Base-by-base conservation (phyloP, 2,797 vertebrate genomes). In the Varecia variegata region DNA sequence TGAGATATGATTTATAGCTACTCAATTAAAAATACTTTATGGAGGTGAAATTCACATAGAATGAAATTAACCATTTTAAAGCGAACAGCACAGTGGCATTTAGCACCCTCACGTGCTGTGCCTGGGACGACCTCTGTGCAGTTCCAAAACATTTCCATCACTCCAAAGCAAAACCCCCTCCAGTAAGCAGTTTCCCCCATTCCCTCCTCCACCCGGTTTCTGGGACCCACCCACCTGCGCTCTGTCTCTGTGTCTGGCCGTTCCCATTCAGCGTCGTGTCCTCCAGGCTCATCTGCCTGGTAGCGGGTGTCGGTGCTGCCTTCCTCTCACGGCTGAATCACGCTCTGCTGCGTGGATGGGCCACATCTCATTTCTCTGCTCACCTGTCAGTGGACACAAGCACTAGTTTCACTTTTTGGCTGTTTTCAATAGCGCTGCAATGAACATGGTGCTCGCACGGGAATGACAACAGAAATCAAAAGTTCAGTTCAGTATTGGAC, bases 301-400 rank as follows among this genome's bases (percentile, higher is more conserved):
- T 10, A 2, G 27, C 3, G 14, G 2, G 27, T 17, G 8, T 15
- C 38, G 32, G 7, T 17, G 10, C 35, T 3, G 40, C 83, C 5
- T 9, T 43, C 50, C 12, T 43, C 54, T 70, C 40, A 2, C 5
- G 4, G 67, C 12, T 3, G 35, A n/a, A 32, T 10, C 30, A 17
- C 23, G 3, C 0, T 43, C 20, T 20, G 17, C 62, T 7, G 62
- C 23, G 6, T 3, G 3, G 20, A 10, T 1, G 6, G 27, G 17
- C 47, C 23, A 4, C 56, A 0, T 50, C 2, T 15, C 67, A n/a
- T 10, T 67, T 47, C 25, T 7, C 21, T 45, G 21, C 25, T 25
- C 82, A 2, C 7, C 45, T 10, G 21, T 35, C 25, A 4, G 1
- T 0, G 21, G n/a, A 7, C n/a, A 4, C 23, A 1, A 11, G 20